Percentiles rank a stretch among this genome's conserved stretches.
phyloP scores from a whole-genome alignment of 2,113 vertebrate species.

The Loxodonta africana region DNA sequence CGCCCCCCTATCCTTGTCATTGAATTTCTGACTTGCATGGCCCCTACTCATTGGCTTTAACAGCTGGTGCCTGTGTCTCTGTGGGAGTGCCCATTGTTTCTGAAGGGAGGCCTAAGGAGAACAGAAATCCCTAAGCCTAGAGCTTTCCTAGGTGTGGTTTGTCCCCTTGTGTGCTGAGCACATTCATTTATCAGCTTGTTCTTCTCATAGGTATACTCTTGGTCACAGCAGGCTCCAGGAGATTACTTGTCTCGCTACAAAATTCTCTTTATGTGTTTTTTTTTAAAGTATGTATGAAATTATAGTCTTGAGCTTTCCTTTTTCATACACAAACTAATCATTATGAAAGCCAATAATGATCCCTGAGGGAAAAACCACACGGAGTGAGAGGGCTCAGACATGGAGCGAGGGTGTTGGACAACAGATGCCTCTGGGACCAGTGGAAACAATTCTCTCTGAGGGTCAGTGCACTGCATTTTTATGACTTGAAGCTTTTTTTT shows the following conservation, averaged over 20 bases:
- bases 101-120: background rate
- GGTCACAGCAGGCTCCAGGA: conserved; percentile 61
- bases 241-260: conserved; percentile 53
- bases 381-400: conserved; percentile 44
- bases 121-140: background rate
- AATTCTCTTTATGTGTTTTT: conserved; percentile 75
- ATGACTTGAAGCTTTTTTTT: conserved; percentile 63
- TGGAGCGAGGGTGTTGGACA: conserved; percentile 74
- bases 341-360: conserved; percentile 79
- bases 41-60: background rate
- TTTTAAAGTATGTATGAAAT: conserved; percentile 77
- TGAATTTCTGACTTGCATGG: background rate
- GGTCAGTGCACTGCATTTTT: background rate
- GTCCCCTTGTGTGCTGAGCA: background rate
- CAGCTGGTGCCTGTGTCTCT: background rate
- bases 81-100: background rate
- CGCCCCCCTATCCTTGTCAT: background rate
- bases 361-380: conserved; percentile 76
- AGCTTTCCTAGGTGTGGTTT: background rate
- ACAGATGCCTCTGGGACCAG: conserved; percentile 32
- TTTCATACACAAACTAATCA: conserved; percentile 80
- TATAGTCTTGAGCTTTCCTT: conserved; percentile 79
- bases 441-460: conserved; percentile 1
- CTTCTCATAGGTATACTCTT: conserved; percentile 61
- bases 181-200: conserved; percentile 36